A percentile compares a stretch with the other conserved stretches of the same genome.
These are phyloP conservation scores for Leptatherina wallacei DNA, from an alignment of 2,797 vertebrate species.

Conservation along the genomic window DNA sequence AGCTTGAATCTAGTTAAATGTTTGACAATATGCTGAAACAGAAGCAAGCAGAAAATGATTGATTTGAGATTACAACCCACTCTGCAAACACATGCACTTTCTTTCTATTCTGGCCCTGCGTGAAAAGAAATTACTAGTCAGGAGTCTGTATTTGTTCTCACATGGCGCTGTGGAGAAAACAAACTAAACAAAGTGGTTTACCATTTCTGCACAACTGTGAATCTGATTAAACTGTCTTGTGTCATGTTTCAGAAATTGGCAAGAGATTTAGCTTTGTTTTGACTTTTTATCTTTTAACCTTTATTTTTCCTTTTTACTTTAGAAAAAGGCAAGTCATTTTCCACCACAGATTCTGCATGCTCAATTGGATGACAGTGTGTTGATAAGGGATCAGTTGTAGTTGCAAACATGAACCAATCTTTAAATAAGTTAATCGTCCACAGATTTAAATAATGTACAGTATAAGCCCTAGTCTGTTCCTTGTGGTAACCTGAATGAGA, in stretches of 20 bases:
- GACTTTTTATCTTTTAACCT: neutral
- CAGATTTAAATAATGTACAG: neutral
- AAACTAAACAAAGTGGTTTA: conserved; percentile 44
- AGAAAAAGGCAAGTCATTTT: conserved; percentile 2
- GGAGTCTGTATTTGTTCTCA: conserved; percentile 44
- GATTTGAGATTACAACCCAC: conserved; percentile 34
- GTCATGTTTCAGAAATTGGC: neutral
- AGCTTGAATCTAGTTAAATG: conserved; percentile 9
- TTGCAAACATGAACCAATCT: neutral
- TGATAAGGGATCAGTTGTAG: neutral
- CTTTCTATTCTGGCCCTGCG: conserved; percentile 14
- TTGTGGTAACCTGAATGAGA: neutral
- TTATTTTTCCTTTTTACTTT: conserved; percentile 5
- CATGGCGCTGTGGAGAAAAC: conserved; percentile 27
- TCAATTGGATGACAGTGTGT: conserved; percentile 7
- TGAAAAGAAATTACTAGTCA: conserved; percentile 46
- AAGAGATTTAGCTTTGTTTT: conserved; percentile 11
- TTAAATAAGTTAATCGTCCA: neutral
- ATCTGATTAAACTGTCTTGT: conserved; percentile 28
- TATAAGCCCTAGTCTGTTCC: neutral
- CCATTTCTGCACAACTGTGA: conserved; percentile 40
- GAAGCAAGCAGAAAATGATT: conserved; percentile 2
- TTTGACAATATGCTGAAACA: conserved; percentile 19
- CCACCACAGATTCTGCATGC: conserved; percentile 5
- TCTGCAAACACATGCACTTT: conserved; percentile 17